Conservation (phyloP, 2,113 vertebrate species). For the Todiramphus chloris region DNA sequence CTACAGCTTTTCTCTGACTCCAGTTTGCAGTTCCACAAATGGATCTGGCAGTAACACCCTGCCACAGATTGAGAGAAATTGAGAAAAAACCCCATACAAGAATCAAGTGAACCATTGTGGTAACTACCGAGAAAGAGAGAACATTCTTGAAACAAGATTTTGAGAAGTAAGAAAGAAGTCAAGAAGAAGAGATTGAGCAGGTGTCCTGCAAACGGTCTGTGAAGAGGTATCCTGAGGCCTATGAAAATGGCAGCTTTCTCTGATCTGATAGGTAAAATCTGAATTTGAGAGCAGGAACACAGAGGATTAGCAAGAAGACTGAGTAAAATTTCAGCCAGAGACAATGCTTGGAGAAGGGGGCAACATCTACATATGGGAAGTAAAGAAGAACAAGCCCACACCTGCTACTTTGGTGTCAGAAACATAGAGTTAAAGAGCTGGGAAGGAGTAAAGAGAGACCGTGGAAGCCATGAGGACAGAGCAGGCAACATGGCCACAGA, state of each 20-base stretch:
- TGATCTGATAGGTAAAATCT: neutral
- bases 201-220: neutral
- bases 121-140: neutral
- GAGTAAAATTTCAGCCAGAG: neutral
- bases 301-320: neutral
- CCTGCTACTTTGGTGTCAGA: neutral
- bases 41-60: neutral
- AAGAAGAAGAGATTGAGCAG: neutral
- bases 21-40: neutral
- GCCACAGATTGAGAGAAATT: neutral
- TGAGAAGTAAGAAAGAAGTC: neutral
- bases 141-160: neutral
- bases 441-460: neutral
- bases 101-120: neutral
- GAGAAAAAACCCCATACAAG: no score
- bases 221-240: neutral
- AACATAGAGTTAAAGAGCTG: neutral
- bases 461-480: neutral
- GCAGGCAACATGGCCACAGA: neutral
- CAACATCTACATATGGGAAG: neutral
- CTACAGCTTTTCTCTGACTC: neutral
- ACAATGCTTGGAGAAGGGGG: neutral
- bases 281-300: neutral
- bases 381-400: neutral
- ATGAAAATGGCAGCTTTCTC: neutral